Evolutionary conservation across 2,797 vertebrate species (phyloP), one percentile per base, ranked within the genome.

Genomic region (Neostethus bicornis): DNA sequence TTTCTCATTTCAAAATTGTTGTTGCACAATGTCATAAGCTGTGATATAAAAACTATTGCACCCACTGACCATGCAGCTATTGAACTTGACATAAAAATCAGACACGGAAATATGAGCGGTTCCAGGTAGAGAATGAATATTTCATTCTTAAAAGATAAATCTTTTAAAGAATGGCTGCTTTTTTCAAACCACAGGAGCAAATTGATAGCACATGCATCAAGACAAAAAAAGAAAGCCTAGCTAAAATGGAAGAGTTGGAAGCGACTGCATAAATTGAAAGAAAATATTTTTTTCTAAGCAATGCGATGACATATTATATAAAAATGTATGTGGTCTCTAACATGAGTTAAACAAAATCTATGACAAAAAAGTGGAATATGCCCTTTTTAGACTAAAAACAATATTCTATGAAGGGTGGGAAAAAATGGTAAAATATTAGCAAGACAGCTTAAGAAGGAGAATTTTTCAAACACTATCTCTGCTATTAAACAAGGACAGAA

Each of bases 71-170:
- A 32, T 10, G 29, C 29, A 11, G 10, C 29, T 3, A 32, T 10
- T 11, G 29, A 32, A 32, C 2, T 32, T 3, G 12, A 46, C 1
- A 14, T 48, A 7, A 48, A 4, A 32, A 3, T 34, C 48, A 28
- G 46, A 20, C 17, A 32, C 19, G 29, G 12, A 5, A 48, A 48
- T 21, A 32, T 3, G 7, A 21, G 6, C 20, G 29, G 29, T 0
- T 49, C 5, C 1, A 49, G 46, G 7, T 48, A 46, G 46, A 48
- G 28, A 19, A 32, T 21, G 29, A 32, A 48, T 48, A 28, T 48
- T 4, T 48, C 28, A 1, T 1, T 48, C 1, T n/a, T 50, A 35
- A 47, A 48, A 4, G 29, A 49, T 5, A 34, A 49, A 21, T n/a
- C 7, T 7, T 32, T 49, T 9, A 21, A 23, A 13, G 45, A 47